These are phyloP conservation scores for Megalopta genalis DNA, from an alignment of 1,140 invertebrate genomes.

Conservation along the genomic window DNA sequence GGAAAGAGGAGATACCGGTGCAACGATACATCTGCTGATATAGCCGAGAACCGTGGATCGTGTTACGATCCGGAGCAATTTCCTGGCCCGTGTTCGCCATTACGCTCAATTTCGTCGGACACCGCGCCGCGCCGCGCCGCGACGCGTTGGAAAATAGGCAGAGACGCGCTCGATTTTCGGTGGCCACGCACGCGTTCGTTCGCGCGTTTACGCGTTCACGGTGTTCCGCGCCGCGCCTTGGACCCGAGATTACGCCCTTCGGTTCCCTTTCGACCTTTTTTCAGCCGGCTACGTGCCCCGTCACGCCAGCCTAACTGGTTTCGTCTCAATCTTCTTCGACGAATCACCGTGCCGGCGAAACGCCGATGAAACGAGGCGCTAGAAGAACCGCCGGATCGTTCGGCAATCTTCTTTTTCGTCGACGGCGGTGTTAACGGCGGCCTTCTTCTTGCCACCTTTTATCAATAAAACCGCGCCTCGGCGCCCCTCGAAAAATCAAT, in stretches of 20 bases:
- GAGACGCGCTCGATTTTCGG: slow-evolving; percentile 1
- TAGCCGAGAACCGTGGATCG: background rate
- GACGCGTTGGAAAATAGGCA: slow-evolving; percentile 3
- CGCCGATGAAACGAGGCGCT: too few species aligned
- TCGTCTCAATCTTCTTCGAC: slow-evolving; percentile 69
- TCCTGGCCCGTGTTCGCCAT: slow-evolving; percentile 1
- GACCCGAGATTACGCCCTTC: slow-evolving; percentile 17
- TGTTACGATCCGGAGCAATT: slow-evolving; percentile 17
- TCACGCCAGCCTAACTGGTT: slow-evolving; percentile 57
- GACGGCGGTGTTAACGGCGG: too few species aligned
- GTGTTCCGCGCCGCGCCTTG: slow-evolving; percentile 48
- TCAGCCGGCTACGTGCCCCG: slow-evolving; percentile 34
- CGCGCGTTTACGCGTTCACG: slow-evolving; percentile 36
- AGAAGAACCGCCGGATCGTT: too few species aligned
- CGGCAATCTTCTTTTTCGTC: too few species aligned
- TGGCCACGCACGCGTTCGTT: background rate
- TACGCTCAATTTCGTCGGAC: slow-evolving; percentile 14
- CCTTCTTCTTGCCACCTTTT: too few species aligned
- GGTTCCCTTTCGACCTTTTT: background rate
- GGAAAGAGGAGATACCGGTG: too few species aligned
- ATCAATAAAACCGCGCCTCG: too few species aligned
- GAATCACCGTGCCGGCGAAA: slow-evolving; percentile 43
- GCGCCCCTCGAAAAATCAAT: too few species aligned
- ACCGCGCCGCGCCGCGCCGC: too few species aligned
- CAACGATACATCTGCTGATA: slow-evolving; percentile 1